These are phyloP conservation scores for Argentina silus DNA, from an alignment of 2,797 vertebrate genomes.

Conservation along the genomic window DNA sequence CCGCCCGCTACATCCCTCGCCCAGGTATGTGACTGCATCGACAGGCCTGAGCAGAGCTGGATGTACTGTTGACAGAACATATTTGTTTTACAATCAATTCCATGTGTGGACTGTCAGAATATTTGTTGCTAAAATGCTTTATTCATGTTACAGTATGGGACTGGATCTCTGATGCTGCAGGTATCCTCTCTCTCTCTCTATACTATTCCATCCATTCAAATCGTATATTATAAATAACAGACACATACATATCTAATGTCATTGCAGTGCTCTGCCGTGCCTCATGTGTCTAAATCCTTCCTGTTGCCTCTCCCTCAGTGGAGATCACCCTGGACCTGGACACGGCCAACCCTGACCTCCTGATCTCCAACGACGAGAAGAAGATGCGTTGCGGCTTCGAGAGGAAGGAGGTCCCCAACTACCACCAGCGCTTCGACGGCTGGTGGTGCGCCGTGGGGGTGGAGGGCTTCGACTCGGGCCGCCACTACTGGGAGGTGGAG, in stretches of 20 bases:
- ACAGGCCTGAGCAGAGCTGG: not conserved
- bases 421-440: constrained; percentile 79
- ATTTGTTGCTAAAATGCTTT: constrained; percentile 7
- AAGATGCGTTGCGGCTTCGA: constrained; percentile 80
- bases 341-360: constrained; percentile 80
- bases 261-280: too few relatives aligned
- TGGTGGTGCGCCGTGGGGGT: constrained; percentile 80
- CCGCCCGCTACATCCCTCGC: constrained; percentile 76
- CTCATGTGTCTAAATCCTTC: too few relatives aligned
- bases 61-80: not conserved
- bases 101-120: not conserved
- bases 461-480: constrained; percentile 73
- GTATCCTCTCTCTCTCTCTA: constrained; percentile 60
- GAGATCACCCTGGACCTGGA: constrained; percentile 79
- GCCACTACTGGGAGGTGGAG: constrained; percentile 82
- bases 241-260: too few relatives aligned
- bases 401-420: constrained; percentile 77
- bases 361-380: constrained; percentile 77
- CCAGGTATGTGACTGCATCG: constrained; percentile 59
- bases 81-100: not conserved
- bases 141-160: constrained; percentile 75
- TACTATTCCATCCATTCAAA: not conserved
- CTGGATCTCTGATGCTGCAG: constrained; percentile 79
- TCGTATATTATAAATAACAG: not conserved
- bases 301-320: constrained; percentile 51